Evolutionary conservation across 2,113 vertebrate species (phyloP).

Genomic region (Sialia sialis): DNA sequence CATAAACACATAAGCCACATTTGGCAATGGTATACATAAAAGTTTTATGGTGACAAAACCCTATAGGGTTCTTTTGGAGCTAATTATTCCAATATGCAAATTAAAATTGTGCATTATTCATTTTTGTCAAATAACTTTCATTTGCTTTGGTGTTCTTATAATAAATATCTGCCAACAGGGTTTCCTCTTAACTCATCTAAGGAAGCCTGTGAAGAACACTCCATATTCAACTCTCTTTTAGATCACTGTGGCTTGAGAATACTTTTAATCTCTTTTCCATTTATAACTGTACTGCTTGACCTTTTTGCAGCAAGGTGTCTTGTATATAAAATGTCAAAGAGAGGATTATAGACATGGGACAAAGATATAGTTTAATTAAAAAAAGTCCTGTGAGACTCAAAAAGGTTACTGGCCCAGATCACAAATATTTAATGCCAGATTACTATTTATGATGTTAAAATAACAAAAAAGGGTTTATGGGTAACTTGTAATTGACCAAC

Average conservation of each 20-base stretch:
- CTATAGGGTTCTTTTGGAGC: constrained; percentile 24
- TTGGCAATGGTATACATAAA: constrained; percentile 33
- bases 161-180: constrained; percentile 73
- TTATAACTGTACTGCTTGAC: constrained; percentile 85
- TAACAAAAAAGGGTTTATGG: constrained; percentile 70
- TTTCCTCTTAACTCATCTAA: constrained; percentile 67
- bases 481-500: constrained; percentile 73
- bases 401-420: constrained; percentile 83
- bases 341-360: constrained; percentile 83
- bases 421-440: constrained; percentile 87
- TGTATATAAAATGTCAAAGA: constrained; percentile 86
- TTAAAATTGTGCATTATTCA: constrained; percentile 61
- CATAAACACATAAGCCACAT: constrained; percentile 26
- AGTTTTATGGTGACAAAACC: constrained; percentile 44
- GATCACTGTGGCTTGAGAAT: constrained; percentile 80
- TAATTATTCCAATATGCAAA: constrained; percentile 61
- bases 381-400: constrained; percentile 80
- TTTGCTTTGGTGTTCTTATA: constrained; percentile 65
- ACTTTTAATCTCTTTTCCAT: constrained; percentile 86
- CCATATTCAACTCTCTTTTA: constrained; percentile 78
- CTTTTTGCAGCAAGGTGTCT: constrained; percentile 82
- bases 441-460: constrained; percentile 80
- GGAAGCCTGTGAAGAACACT: constrained; percentile 70
- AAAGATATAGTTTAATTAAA: constrained; percentile 87
- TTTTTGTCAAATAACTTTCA: constrained; percentile 66